Conservation (phyloP, 2,888 invertebrate species). For the Scaptomyza reducta region DNA sequence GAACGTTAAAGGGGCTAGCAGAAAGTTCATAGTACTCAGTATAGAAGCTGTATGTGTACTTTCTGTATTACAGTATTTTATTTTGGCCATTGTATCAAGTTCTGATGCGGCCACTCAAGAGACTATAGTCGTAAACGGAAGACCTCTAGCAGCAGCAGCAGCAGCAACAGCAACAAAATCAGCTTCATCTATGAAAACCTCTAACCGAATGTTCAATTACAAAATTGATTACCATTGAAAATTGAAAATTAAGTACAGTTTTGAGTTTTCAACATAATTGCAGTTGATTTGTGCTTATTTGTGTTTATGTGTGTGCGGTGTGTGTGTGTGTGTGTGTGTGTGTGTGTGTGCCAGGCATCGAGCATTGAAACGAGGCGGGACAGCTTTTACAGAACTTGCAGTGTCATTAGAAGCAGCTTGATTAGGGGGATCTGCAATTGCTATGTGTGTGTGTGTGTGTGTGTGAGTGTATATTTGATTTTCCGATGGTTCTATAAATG, state of each 20-base stretch:
- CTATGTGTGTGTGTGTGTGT: slow-evolving; percentile 15
- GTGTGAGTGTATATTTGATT: slow-evolving; percentile 35
- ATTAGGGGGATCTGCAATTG: slow-evolving; percentile 42
- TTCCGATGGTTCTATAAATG: slow-evolving; percentile 61
- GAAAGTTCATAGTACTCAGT: slow-evolving; percentile 17
- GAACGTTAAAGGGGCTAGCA: slow-evolving; percentile 6
- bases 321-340: slow-evolving; percentile 3
- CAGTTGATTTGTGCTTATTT: slow-evolving; percentile 58
- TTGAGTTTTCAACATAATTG: slow-evolving; percentile 77
- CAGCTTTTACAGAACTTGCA: slow-evolving; percentile 59
- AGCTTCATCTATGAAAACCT: slow-evolving; percentile 43
- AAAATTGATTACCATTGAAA: slow-evolving; percentile 76
- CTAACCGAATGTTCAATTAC: slow-evolving; percentile 71
- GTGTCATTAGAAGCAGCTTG: slow-evolving; percentile 69
- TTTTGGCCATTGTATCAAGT: slow-evolving; percentile 45
- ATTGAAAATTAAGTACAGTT: slow-evolving; percentile 77
- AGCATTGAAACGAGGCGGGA: slow-evolving; percentile 2
- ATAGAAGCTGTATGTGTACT: not conserved
- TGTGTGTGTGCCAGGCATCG: slow-evolving; percentile 12
- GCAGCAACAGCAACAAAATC: slow-evolving; percentile 7
- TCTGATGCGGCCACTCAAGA: slow-evolving; percentile 43
- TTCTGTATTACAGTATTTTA: slow-evolving; percentile 19
- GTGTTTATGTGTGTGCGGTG: not conserved
- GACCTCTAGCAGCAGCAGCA: slow-evolving; percentile 13
- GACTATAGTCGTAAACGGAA: slow-evolving; percentile 30